Conservation (phyloP, 2,113 vertebrate genomes). For the Eulacestoma nigropectus region DNA sequence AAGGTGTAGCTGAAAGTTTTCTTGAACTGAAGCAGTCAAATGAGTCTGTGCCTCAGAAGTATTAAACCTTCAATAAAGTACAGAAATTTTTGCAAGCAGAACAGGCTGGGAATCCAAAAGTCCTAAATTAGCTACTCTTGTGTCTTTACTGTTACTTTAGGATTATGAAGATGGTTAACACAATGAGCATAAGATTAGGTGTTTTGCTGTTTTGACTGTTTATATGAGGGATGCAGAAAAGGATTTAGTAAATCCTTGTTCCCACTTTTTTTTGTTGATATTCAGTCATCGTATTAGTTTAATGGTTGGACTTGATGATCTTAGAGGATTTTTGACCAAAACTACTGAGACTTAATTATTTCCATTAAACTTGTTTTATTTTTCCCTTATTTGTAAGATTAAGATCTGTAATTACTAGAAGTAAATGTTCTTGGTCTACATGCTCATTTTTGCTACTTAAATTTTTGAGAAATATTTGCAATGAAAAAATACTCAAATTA, state of each 20-base stretch:
- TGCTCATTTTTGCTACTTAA: not conserved
- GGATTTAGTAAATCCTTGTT: not conserved
- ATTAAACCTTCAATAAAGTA: not conserved
- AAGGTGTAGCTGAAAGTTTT: not conserved
- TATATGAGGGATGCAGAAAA: not conserved
- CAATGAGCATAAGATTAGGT: not conserved
- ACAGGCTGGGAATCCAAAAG: not conserved
- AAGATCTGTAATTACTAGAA: not conserved
- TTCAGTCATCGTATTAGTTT: not conserved
- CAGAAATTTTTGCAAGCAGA: not conserved
- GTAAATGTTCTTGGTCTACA: not conserved
- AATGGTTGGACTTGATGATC: not conserved
- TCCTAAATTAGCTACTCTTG: not conserved
- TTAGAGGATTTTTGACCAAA: not conserved
- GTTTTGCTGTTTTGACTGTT: not conserved
- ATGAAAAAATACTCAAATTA: not conserved
- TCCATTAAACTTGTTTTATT: not conserved
- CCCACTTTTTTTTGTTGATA: not conserved
- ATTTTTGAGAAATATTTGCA: not conserved
- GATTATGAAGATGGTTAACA: not conserved
- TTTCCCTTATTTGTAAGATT: not conserved
- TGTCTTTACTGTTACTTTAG: not conserved
- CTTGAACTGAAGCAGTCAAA: not conserved
- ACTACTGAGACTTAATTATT: not conserved
- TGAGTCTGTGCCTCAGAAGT: not conserved